Base-by-base conservation (phyloP, 2,797 vertebrate species). In the Odontamblyopus rebecca region DNA sequence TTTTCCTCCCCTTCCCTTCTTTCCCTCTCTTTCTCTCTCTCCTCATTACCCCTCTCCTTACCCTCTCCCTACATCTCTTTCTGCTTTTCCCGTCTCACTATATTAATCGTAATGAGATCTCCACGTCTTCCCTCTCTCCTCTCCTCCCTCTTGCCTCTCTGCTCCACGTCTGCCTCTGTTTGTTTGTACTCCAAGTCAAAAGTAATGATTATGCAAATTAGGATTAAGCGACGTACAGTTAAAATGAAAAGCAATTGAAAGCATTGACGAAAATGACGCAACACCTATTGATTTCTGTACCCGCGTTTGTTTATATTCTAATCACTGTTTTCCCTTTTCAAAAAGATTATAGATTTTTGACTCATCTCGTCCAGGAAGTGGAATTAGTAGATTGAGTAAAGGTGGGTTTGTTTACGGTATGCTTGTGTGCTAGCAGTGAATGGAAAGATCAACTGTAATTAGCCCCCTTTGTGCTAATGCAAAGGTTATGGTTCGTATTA, bases 51-150 rank as follows among this genome's bases (percentile, higher is more conserved):
- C 19, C 19, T 54, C 53, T 7, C 26, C 11, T 8, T 6, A 7
- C 54, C 8, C n/a, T 26, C n/a, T 16, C 27, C 4, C 27, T 29
- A 11, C 54, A 9, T 26, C 54, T 27, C n/a, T 26, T 57, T 70
- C 73, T 63, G 80, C 76, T 81, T 38, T 82, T 85, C 73, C 87
- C 75, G 72, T 88, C 78, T 68, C 75, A 77, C 77, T 78, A 69
- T 79, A 86, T 89, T 88, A 77, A 88, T 88, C 85, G 85, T 76
- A 84, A 90, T 86, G 86, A 88, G 78, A 89, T 90, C 84, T 82
- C 80, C 88, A 72, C 78, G 82, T 84, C 77, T 69, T 80, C 73
- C 74, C 80, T 77, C 78, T 68, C 61, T 4, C 30, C 71, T 82
- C 75, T 77, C 70, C 61, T 78, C 71, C 67, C 60, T 68, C 12